A percentile compares a stretch with the other conserved stretches of the same genome.
phyloP scores from a whole-genome alignment of 2,888 invertebrate species.

The Drymonia ruficornis region DNA sequence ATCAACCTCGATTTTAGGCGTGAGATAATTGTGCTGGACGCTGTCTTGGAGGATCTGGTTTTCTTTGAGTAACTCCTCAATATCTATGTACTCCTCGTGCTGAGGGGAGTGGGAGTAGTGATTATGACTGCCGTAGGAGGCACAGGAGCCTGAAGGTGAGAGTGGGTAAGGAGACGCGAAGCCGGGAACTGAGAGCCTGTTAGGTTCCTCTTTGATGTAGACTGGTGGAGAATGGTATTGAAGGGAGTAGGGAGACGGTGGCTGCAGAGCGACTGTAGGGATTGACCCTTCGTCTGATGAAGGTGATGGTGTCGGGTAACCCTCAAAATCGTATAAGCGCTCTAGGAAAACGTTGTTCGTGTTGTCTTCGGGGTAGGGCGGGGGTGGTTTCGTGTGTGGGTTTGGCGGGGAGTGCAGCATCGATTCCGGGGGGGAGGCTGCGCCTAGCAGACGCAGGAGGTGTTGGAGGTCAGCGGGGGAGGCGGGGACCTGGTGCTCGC shows the following conservation, averaged over 20 bases:
- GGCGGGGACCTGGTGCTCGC: constrained; percentile 84
- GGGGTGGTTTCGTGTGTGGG: constrained; percentile 76
- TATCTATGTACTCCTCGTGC: constrained; percentile 86
- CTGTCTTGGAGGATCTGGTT: constrained; percentile 82
- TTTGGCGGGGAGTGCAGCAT: constrained; percentile 77
- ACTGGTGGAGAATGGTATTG: constrained; percentile 60
- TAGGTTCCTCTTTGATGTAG: constrained; percentile 82
- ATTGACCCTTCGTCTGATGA: constrained; percentile 83
- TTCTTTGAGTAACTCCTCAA: constrained; percentile 85
- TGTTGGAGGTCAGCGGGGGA: constrained; percentile 82
- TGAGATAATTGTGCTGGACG: constrained; percentile 69
- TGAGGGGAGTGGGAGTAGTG: constrained; percentile 77
- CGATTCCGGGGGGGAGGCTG: constrained; percentile 79
- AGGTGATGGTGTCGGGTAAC: constrained; percentile 77
- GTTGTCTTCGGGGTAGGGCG: constrained; percentile 72
- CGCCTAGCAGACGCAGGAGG: constrained; percentile 76
- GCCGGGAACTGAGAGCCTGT: constrained; percentile 78
- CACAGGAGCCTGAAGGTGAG: constrained; percentile 85
- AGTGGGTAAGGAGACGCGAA: constrained; percentile 81
- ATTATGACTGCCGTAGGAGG: constrained; percentile 84
- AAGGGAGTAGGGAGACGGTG: constrained; percentile 80
- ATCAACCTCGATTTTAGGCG: constrained; percentile 84
- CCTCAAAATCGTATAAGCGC: constrained; percentile 79
- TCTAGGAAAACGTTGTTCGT: constrained; percentile 66
- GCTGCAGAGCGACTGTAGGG: constrained; percentile 84